Evolutionary conservation across 2,797 vertebrate genomes (phyloP), one percentile per base, ranked within the genome.

Genomic region (Malacoctenus gilli): DNA sequence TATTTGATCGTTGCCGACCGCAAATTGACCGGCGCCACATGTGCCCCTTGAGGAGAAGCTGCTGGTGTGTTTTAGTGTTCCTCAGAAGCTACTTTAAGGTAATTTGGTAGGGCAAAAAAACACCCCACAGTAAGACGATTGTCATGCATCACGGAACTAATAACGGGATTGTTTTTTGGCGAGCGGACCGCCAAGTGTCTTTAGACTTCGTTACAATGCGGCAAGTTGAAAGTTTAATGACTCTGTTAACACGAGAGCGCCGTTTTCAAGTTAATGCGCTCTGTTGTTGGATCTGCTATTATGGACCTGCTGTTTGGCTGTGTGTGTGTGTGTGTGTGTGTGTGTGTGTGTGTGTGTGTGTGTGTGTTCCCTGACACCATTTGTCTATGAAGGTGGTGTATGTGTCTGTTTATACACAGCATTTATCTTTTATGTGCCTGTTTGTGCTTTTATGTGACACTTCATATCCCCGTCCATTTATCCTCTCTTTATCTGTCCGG

Each of bases 341-440:
- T 49, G 13, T 20, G 48, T 34, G 36, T 36, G 37, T 28, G 40
- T 47, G 20, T 48, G 21, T 39, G 4, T 23, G 18, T 55, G 13
- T 38, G 19, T 42, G 10, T 19, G n/a, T 61, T 62, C 49, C 34
- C 20, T 35, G 68, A 70, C 61, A 52, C 63, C 53, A 68, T 82
- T 77, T 70, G 53, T 80, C 59, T 69, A 35, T 41, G 42, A 68
- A 23, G 37, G 22, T 20, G 13, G 62, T 50, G 57, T 61, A 48
- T 16, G 38, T 48, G 43, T 74, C 51, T 32, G 21, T 71, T 51
- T 67, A 70, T 57, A 64, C 59, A 28, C 59, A 38, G 63, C 68
- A 25, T 84, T 85, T 77, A 77, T 88, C 86, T 83, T 88, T 79
- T 80, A 84, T 79, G 66, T 69, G 78, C 57, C 72, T 58, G 82